A percentile compares a stretch with the other conserved stretches of the same genome.
Conservation (phyloP, 2,888 invertebrate species). For the Geophilus truncorum region DNA sequence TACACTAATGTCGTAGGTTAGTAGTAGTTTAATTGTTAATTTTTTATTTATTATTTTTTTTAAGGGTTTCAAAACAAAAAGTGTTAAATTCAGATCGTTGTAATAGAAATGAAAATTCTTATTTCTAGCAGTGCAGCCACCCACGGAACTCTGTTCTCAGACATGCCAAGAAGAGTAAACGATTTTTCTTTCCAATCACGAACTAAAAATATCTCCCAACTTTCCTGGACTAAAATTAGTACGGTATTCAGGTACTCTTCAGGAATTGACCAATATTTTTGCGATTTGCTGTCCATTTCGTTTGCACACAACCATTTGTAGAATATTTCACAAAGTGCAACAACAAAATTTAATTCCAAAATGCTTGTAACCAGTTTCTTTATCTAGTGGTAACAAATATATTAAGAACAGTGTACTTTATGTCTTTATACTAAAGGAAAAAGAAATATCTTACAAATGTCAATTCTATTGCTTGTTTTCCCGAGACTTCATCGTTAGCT, state of each 20-base stretch:
- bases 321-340: neutral
- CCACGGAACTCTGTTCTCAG: neutral
- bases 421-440: no score
- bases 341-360: neutral
- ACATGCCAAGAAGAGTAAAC: neutral
- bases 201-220: neutral
- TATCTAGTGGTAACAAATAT: neutral
- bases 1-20: no score
- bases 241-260: neutral
- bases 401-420: neutral
- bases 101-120: neutral
- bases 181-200: neutral
- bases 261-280: neutral
- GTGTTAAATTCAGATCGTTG: no score
- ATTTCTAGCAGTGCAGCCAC: neutral
- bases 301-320: neutral
- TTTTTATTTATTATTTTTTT: no score
- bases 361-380: neutral
- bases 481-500: no score
- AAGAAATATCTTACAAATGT: no score
- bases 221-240: neutral
- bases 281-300: neutral
- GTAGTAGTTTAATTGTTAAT: no score
- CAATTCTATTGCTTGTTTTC: no score
- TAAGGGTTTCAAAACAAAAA: no score